Conservation (phyloP, 2,797 vertebrate species). For the Moxostoma hubbsi region DNA sequence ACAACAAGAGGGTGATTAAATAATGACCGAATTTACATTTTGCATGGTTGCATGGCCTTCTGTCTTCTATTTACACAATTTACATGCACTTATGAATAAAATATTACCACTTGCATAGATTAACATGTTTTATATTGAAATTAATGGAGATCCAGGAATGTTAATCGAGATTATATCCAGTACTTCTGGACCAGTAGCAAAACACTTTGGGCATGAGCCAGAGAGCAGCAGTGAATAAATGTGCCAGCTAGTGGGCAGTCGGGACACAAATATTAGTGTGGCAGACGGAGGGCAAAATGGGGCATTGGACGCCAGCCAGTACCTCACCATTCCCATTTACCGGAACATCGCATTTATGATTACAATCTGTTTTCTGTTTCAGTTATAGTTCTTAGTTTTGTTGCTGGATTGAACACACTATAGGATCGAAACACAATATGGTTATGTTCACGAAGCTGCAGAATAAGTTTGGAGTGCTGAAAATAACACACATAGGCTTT, state of each 20-base stretch:
- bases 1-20: background rate
- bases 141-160: conserved; percentile 23
- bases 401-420: conserved; percentile 24
- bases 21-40: too few species aligned
- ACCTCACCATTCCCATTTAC: conserved; percentile 62
- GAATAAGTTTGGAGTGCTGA: background rate
- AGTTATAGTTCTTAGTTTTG: conserved; percentile 45
- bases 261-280: conserved; percentile 60
- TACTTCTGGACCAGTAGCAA: conserved; percentile 30
- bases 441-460: background rate
- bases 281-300: conserved; percentile 50
- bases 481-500: too few species aligned
- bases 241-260: conserved; percentile 54
- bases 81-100: conserved; percentile 16
- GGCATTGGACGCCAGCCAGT: conserved; percentile 63
- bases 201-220: conserved; percentile 45
- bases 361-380: conserved; percentile 60
- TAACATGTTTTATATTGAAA: conserved; percentile 41
- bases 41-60: conserved; percentile 10
- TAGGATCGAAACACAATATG: conserved; percentile 4
- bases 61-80: background rate
- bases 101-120: conserved; percentile 35
- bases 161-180: conserved; percentile 39
- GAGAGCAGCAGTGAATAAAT: conserved; percentile 56
- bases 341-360: conserved; percentile 59